Evolutionary conservation across 1,140 invertebrate genomes (phyloP).

Genomic region (Gonatopus flavifemur): DNA sequence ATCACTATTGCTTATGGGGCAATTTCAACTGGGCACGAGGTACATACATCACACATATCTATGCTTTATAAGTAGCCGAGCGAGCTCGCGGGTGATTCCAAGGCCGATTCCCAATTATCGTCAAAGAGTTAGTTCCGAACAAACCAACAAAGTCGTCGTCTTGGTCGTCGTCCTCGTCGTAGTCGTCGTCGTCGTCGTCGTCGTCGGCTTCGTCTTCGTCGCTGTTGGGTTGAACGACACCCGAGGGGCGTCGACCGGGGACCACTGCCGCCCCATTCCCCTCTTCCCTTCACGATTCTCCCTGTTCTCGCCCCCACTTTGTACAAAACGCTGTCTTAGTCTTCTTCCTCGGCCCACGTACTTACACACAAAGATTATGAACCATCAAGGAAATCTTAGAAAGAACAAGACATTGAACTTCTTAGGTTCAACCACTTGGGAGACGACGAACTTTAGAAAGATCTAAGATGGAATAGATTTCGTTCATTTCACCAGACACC

Average conservation of each 20-base stretch:
- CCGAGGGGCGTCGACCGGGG: constrained; percentile 34
- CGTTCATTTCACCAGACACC: too few relatives aligned
- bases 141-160: constrained; percentile 3
- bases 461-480: too few relatives aligned
- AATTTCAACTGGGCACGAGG: too few relatives aligned
- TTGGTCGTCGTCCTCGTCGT: not conserved
- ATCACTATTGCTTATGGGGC: too few relatives aligned
- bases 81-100: constrained; percentile 48
- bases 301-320: too few relatives aligned
- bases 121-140: too few relatives aligned
- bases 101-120: constrained; percentile 46
- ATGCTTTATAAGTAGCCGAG: too few relatives aligned
- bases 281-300: too few relatives aligned
- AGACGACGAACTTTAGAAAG: not conserved
- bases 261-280: too few relatives aligned
- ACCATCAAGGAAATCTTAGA: not conserved
- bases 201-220: not conserved
- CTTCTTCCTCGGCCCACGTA: not conserved
- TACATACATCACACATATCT: too few relatives aligned
- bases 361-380: not conserved
- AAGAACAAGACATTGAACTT: not conserved
- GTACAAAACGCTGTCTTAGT: too few relatives aligned
- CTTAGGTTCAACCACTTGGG: not conserved
- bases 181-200: not conserved
- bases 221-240: constrained; percentile 35